Conservation (phyloP, 2,888 invertebrate genomes). For the Heliconius ismenius region DNA sequence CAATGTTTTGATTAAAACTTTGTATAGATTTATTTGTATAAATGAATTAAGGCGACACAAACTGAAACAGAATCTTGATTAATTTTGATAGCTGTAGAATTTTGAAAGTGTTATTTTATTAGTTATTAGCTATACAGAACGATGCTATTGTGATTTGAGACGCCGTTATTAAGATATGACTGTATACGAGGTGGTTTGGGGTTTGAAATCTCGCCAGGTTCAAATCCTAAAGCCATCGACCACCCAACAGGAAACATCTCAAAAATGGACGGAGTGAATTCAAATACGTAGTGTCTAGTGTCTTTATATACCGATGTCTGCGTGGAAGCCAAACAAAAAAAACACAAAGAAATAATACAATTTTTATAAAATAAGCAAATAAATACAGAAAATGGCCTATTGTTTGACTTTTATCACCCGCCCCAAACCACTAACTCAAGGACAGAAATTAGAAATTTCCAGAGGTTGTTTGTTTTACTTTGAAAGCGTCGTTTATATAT, state of each 20-base stretch:
- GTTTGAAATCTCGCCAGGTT: no score
- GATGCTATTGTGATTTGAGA: background rate
- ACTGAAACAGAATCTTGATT: conserved; percentile 5
- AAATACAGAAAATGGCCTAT: background rate
- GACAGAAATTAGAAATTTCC: background rate
- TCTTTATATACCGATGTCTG: background rate
- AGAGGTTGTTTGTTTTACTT: background rate
- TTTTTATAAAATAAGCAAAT: no score
- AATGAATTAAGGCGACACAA: background rate
- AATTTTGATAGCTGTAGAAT: background rate
- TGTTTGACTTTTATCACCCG: background rate
- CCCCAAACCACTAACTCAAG: background rate
- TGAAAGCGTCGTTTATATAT: background rate
- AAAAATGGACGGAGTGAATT: background rate
- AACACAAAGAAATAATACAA: no score
- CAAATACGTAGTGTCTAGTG: background rate
- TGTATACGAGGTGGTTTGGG: background rate
- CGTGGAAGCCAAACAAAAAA: background rate
- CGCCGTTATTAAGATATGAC: background rate
- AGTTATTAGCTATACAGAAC: background rate
- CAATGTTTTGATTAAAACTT: conserved; percentile 14
- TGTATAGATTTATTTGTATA: conserved; percentile 8
- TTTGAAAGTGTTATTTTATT: background rate
- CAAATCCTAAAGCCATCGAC: no score
- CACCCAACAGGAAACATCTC: no score